Conservation (phyloP, 64 coral and sea anemone species). For the Montipora foliosa region DNA sequence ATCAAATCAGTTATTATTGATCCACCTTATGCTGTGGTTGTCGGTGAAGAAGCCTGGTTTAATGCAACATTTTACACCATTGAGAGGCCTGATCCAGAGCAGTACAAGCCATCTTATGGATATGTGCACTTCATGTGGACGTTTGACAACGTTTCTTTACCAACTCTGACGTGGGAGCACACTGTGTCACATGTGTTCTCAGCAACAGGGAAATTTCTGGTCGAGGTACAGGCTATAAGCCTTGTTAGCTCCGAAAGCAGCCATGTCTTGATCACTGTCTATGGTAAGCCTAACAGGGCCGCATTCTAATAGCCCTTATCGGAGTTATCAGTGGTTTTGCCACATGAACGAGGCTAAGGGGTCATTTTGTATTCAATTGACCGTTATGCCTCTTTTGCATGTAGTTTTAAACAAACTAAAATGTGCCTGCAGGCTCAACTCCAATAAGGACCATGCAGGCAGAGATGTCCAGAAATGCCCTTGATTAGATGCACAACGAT, state of each 20-base stretch:
- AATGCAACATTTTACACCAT: constrained; percentile 40
- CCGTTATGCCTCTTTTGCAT: too few relatives aligned
- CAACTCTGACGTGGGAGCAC: constrained; percentile 30
- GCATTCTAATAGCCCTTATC: too few relatives aligned
- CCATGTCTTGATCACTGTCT: not conserved
- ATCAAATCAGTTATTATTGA: constrained; percentile 18
- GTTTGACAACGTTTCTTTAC: constrained; percentile 1
- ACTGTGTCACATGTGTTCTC: constrained; percentile 37
- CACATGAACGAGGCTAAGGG: too few relatives aligned
- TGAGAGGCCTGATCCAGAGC: too few relatives aligned
- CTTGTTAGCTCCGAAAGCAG: not conserved
- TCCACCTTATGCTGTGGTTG: constrained; percentile 49
- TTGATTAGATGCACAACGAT: too few relatives aligned
- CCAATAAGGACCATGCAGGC: too few relatives aligned
- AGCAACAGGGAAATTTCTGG: constrained; percentile 1
- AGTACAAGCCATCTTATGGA: constrained; percentile 11
- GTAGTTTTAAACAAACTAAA: too few relatives aligned
- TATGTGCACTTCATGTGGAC: constrained; percentile 68
- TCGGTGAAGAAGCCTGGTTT: constrained; percentile 24
- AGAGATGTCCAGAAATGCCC: too few relatives aligned
- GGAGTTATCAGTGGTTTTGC: too few relatives aligned
- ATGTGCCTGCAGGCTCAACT: too few relatives aligned
- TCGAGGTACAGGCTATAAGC: constrained; percentile 41
- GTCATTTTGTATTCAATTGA: too few relatives aligned
- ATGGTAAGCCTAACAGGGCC: constrained; percentile 21